Conservation (phyloP, 2,888 invertebrate genomes). For the Nowickia ferox region DNA sequence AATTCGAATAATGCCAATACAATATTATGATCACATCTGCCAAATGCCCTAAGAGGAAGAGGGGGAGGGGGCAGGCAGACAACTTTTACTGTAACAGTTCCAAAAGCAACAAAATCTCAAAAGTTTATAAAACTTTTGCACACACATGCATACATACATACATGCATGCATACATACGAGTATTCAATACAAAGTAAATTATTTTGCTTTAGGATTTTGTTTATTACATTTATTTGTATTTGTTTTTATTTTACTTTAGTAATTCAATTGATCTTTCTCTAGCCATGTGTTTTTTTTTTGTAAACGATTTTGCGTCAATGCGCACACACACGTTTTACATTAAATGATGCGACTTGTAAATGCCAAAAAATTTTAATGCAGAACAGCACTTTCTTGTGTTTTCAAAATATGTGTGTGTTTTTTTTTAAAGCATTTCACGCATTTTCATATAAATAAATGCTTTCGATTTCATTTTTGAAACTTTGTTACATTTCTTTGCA, state of each 20-base stretch:
- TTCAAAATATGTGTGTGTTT: neutral
- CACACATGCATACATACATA: neutral
- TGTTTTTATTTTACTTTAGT: neutral
- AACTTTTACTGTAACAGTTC: conserved; percentile 6
- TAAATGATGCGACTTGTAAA: conserved; percentile 5
- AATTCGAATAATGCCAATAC: conserved; percentile 11
- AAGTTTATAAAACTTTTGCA: neutral
- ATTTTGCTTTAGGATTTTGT: neutral
- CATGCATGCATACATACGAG: neutral
- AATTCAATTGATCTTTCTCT: conserved; percentile 43
- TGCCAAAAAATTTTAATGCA: conserved; percentile 47
- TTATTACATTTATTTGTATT: neutral
- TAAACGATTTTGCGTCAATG: neutral
- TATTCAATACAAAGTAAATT: conserved; percentile 32
- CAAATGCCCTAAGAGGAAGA: neutral
- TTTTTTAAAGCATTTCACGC: conserved; percentile 26
- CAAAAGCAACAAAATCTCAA: conserved; percentile 13
- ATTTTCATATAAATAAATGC: conserved; percentile 7
- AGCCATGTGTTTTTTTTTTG: neutral
- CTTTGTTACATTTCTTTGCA: conserved; percentile 28
- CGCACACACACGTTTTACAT: neutral
- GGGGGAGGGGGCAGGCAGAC: neutral
- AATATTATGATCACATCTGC: conserved; percentile 3
- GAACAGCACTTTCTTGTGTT: conserved; percentile 22
- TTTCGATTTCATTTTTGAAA: conserved; percentile 64